These are phyloP conservation scores for Dendronephthya gigantea DNA, from an alignment of 64 coral and sea anemone species.

Conservation along the genomic window DNA sequence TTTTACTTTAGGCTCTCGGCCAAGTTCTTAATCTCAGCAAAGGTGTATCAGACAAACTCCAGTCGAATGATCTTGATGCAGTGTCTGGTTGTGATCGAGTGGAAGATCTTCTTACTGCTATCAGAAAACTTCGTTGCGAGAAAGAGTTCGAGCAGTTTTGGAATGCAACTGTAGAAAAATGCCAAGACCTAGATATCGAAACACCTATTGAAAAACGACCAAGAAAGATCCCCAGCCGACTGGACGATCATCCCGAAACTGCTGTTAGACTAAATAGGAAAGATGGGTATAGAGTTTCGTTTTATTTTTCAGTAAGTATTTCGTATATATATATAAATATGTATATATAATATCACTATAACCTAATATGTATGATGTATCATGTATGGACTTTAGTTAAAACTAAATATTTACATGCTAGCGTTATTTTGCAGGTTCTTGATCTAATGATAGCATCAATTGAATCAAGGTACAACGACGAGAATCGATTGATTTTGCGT, in stretches of 20 bases:
- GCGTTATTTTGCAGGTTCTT: background rate
- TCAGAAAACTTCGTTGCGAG: background rate
- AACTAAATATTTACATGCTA: no score
- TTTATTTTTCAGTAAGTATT: background rate
- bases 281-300: background rate
- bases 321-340: no score
- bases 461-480: background rate
- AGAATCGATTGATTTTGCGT: background rate
- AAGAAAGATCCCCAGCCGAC: background rate
- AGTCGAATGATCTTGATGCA: background rate
- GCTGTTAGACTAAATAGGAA: background rate
- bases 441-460: background rate
- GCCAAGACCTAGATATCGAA: background rate
- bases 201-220: background rate
- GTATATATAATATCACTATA: no score
- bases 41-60: conserved; percentile 11
- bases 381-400: no score
- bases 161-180: background rate
- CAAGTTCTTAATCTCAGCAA: background rate
- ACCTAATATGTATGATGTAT: no score
- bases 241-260: background rate
- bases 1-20: background rate
- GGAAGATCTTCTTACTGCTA: background rate
- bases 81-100: conserved; percentile 2
- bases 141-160: background rate